These are phyloP conservation scores for Trachythela sp. DNA, from an alignment of 64 coral and sea anemone species.

Conservation along the genomic window DNA sequence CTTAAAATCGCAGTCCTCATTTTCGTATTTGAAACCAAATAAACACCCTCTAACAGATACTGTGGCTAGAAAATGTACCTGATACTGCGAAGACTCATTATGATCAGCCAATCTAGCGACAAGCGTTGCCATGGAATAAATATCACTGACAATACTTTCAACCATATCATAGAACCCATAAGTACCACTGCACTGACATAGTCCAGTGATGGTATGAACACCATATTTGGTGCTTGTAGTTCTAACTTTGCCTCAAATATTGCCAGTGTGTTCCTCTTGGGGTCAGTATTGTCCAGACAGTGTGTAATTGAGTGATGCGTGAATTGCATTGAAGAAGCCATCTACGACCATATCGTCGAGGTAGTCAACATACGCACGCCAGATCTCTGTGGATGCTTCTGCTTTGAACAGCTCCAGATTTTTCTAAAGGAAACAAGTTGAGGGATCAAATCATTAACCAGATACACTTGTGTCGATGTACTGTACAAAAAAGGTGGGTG, in stretches of 20 bases:
- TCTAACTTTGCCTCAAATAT: constrained; percentile 96
- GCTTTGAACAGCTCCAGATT: constrained; percentile 89
- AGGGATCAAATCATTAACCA: too few relatives aligned
- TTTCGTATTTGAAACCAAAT: too few relatives aligned
- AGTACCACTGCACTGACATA: constrained; percentile 67
- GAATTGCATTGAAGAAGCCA: constrained; percentile 95
- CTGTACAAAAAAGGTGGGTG: too few relatives aligned
- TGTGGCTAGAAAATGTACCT: too few relatives aligned
- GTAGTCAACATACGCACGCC: constrained; percentile 97
- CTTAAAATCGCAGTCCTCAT: too few relatives aligned
- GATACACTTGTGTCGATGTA: too few relatives aligned
- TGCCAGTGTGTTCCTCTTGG: constrained; percentile 67
- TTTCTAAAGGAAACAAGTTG: constrained; percentile 57
- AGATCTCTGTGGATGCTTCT: constrained; percentile 73
- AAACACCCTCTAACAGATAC: too few relatives aligned
- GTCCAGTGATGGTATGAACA: constrained; percentile 87
- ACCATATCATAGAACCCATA: constrained; percentile 90
- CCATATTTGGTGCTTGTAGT: constrained; percentile 92
- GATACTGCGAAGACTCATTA: constrained; percentile 85
- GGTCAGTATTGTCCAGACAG: constrained; percentile 85
- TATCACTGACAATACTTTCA: constrained; percentile 77
- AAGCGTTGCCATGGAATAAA: constrained; percentile 92
- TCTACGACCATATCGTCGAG: constrained; percentile 98
- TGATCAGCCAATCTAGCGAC: constrained; percentile 86
- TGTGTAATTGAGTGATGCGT: constrained; percentile 83